Evolutionary conservation across 1,140 invertebrate genomes (phyloP).

Genomic region (Drosophila prosaltans): DNA sequence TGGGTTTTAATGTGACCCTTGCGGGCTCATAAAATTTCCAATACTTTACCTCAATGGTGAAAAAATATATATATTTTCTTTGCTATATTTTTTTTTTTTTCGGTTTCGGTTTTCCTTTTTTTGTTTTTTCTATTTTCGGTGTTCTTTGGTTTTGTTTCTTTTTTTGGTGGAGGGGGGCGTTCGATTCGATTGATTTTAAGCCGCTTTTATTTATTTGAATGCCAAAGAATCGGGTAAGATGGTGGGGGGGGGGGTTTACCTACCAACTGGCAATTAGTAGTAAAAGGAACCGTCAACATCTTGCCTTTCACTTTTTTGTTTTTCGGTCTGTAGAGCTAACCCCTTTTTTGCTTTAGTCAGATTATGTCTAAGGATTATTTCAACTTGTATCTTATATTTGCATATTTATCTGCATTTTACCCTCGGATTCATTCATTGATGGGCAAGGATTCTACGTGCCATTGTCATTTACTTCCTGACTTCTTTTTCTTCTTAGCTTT

Average conservation of each 20-base stretch:
- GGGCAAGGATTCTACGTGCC: constrained; percentile 38
- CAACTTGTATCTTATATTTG: constrained; percentile 73
- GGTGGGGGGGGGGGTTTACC: too few relatives aligned
- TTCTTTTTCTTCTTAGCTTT: background rate
- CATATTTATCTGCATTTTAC: constrained; percentile 74
- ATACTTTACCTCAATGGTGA: constrained; percentile 39
- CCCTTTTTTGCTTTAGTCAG: background rate
- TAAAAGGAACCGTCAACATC: constrained; percentile 3
- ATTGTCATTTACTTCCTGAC: constrained; percentile 13
- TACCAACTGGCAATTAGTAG: constrained; percentile 5
- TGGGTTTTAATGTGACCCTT: constrained; percentile 82
- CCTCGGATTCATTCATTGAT: constrained; percentile 15
- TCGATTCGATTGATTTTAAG: constrained; percentile 68
- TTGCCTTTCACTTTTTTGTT: background rate
- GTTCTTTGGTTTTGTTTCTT: background rate
- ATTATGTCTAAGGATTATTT: constrained; percentile 63
- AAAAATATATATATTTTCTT: too few relatives aligned
- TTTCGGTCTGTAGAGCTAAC: background rate
- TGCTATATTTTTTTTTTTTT: constrained; percentile 28
- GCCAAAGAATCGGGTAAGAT: constrained; percentile 34
- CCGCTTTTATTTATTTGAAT: constrained; percentile 56
- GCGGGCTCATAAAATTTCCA: constrained; percentile 73
- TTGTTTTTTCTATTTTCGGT: constrained; percentile 15
- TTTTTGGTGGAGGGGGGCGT: background rate
- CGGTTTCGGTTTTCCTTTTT: background rate